Evolutionary conservation across 2,888 invertebrate genomes (phyloP).

Genomic region (Aphelenchoides bicaudatus): DNA sequence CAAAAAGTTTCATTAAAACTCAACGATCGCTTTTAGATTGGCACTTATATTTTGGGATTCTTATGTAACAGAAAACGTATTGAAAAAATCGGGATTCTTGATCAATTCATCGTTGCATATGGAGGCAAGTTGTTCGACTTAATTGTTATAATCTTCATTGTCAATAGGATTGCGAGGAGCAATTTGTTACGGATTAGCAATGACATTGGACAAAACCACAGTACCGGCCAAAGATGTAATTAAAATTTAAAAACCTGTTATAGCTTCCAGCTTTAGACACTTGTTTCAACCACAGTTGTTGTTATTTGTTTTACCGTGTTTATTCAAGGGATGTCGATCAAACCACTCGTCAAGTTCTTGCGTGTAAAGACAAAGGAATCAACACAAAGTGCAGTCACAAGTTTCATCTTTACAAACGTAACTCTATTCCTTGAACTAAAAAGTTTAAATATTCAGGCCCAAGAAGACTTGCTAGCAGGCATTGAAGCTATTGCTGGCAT

Average conservation of each 20-base stretch:
- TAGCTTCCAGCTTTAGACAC: no score
- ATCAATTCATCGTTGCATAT: conserved; percentile 83
- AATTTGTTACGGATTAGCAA: conserved; percentile 78
- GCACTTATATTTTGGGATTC: conserved; percentile 66
- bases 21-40: background rate
- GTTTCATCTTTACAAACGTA: conserved; percentile 27
- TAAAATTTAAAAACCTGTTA: no score
- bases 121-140: conserved; percentile 71
- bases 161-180: conserved; percentile 77
- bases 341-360: conserved; percentile 86
- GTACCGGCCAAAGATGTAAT: conserved; percentile 84
- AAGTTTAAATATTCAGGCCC: conserved; percentile 35
- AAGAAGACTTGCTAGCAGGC: conserved; percentile 53
- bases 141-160: conserved; percentile 94
- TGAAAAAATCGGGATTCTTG: conserved; percentile 73
- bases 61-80: conserved; percentile 85
- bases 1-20: background rate
- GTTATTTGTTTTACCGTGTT: conserved; percentile 97
- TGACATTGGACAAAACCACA: conserved; percentile 69
- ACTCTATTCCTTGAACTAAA: background rate
- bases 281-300: conserved; percentile 91
- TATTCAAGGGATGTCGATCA: conserved; percentile 92
- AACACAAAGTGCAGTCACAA: conserved; percentile 27
- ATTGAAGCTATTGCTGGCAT: conserved; percentile 51
- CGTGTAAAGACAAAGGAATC: conserved; percentile 71